Evolutionary conservation across 2,797 vertebrate species (phyloP).

Genomic region (Fringilla coelebs): DNA sequence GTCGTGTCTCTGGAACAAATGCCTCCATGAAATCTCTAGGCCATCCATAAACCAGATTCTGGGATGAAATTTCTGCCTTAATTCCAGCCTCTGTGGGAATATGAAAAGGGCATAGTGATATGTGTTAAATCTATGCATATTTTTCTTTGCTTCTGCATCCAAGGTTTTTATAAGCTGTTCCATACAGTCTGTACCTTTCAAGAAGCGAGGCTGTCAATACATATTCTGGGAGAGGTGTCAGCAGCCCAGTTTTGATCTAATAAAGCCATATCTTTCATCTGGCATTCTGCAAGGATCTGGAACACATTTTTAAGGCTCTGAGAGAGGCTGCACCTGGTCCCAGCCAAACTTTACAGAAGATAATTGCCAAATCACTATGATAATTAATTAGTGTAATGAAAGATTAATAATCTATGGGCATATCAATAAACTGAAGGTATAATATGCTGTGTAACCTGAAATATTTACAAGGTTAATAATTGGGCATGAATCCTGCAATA

Average conservation of each 20-base stretch:
- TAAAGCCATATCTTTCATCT: neutral
- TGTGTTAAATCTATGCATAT: neutral
- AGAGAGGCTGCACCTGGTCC: neutral
- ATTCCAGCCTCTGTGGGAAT: neutral
- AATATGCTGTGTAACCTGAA: neutral
- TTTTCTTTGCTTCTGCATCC: neutral
- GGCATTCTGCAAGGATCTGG: neutral
- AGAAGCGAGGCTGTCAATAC: neutral
- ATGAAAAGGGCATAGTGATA: neutral
- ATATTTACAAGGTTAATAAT: conserved; percentile 24
- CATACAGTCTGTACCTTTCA: conserved; percentile 4
- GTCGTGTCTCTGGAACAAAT: conserved; percentile 8
- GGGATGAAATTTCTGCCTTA: conserved; percentile 40
- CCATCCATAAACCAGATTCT: conserved; percentile 20
- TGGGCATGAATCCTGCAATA: neutral
- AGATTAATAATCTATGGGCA: conserved; percentile 15
- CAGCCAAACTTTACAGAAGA: neutral
- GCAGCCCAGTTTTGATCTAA: neutral
- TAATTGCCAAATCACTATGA: conserved; percentile 5
- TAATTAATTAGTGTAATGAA: conserved; percentile 50
- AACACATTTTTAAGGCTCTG: neutral
- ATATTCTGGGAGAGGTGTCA: neutral
- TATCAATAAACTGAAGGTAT: conserved; percentile 27
- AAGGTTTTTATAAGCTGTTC: neutral
- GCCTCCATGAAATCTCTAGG: conserved; percentile 1